A percentile compares a stretch with the other conserved stretches of the same genome.
These are phyloP conservation scores for Erinaceus europaeus DNA, from an alignment of 2,113 vertebrate species.

Conservation along the genomic window DNA sequence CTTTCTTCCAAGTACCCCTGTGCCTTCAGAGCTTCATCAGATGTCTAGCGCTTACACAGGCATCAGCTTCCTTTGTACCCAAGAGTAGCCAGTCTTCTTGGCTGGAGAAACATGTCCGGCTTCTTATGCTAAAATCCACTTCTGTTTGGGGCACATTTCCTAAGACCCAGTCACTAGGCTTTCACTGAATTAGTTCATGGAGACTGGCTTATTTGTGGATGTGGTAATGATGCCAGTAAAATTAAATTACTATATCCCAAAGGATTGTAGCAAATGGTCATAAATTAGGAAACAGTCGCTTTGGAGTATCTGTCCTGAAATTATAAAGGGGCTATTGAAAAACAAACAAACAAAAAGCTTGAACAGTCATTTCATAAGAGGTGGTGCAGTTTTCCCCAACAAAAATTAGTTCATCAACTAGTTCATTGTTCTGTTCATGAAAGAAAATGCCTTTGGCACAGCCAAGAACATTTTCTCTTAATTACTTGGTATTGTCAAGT, in stretches of 20 bases:
- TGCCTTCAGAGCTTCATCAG: background rate
- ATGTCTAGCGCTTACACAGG: background rate
- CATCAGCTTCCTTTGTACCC: background rate
- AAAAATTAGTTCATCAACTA: conserved; percentile 62
- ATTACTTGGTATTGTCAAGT: conserved; percentile 36
- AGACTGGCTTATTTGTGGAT: conserved; percentile 9
- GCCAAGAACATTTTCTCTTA: conserved; percentile 59
- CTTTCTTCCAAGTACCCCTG: background rate
- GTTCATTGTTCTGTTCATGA: conserved; percentile 50
- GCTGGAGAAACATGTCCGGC: background rate
- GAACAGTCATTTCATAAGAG: conserved; percentile 52
- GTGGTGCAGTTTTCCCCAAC: background rate
- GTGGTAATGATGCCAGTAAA: conserved; percentile 48
- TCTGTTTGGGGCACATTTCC: background rate
- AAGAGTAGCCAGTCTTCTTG: too few relatives aligned
- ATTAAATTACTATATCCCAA: conserved; percentile 59
- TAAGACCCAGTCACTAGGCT: background rate
- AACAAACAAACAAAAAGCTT: conserved; percentile 60
- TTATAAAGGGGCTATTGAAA: conserved; percentile 53
- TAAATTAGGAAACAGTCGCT: conserved; percentile 65
- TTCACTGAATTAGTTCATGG: conserved; percentile 13
- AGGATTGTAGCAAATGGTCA: background rate
- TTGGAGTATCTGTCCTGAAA: conserved; percentile 41
- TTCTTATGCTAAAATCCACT: background rate
- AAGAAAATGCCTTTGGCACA: conserved; percentile 39